phyloP scores from a whole-genome alignment of 2,888 invertebrate species.

The Melinaea marsaeus region DNA sequence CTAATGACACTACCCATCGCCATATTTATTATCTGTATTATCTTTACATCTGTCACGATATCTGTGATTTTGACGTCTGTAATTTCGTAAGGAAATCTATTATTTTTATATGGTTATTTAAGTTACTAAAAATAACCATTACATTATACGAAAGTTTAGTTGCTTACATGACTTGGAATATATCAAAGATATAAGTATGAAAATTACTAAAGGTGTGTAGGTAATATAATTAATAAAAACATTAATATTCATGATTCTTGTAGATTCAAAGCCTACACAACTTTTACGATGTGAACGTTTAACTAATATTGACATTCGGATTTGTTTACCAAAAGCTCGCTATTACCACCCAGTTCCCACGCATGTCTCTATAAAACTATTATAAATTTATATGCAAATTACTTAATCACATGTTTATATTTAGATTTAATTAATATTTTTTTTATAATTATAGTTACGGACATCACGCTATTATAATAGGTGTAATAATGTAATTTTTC shows the following conservation, averaged over 20 bases:
- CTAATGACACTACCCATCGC: conserved; percentile 10
- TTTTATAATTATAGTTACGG: not conserved
- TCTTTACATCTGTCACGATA: not conserved
- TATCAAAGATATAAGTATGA: not conserved
- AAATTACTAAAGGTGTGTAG: not conserved
- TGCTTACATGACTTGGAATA: too few relatives aligned
- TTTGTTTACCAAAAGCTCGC: not conserved
- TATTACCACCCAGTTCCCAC: not conserved
- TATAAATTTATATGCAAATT: conserved; percentile 2
- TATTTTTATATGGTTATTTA: not conserved
- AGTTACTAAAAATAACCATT: not conserved
- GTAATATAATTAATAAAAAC: not conserved
- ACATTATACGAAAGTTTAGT: too few relatives aligned
- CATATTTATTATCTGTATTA: not conserved
- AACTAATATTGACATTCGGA: conserved; percentile 1
- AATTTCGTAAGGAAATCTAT: not conserved
- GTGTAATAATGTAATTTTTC: too few relatives aligned
- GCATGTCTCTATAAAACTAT: not conserved
- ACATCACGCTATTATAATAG: not conserved
- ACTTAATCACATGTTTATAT: conserved; percentile 5
- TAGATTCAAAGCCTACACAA: not conserved
- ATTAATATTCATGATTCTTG: not conserved
- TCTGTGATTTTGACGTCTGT: not conserved
- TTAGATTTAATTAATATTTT: not conserved
- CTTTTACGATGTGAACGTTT: not conserved